Base-by-base conservation (phyloP, 64 coral and sea anemone species). In the Montipora efflorescens region DNA sequence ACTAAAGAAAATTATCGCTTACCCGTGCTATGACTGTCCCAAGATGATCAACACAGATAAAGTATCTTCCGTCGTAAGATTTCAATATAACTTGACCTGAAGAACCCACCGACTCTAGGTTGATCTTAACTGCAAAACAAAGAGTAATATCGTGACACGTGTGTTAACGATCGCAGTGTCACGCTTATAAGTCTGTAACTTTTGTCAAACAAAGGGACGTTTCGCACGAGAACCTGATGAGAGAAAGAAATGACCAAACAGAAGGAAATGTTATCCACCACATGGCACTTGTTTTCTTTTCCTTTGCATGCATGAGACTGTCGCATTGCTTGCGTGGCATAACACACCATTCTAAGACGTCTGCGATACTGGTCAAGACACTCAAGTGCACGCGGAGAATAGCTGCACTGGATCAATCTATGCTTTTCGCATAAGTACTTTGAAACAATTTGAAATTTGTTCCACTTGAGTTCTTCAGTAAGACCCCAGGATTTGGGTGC, bases 91-190 rank as follows among this genome's bases (percentile, higher is more conserved):
- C 11, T 50, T 86, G 62, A 47, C 81, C 59, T 36, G 7, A 5
- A 49, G 82, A 49, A 22, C 82, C 82, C 5, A 86, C 43, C 49
- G 82, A 86, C 71, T 86, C 82, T 18, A 86, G 62, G 20, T 20
- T 86, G 62, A 86, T 86, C 82, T 69, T 86, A 51, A 86, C 82
- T 86, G n/a, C 82, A 86, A 86, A 86, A 86, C 82, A 86, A 86
- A 86, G 18, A 36, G 50, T 70, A 86, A 86, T 86, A 86, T 86
- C 64, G 19, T 86, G 11, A 72, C 5, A 86, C 70, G 62, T 22
- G 19, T 47, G 82, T 46, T 86, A 72, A 45, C 82, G 45, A 86
- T 71, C 19, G 8, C 25, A 43, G 21, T 84, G 62, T 67, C 62
- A 84, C 62, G 82, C 82, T 84, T 49, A 36, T 36, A 0, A 48